Evolutionary conservation across 2,888 invertebrate genomes (phyloP).

Genomic region (Tetheella fluctuosa): DNA sequence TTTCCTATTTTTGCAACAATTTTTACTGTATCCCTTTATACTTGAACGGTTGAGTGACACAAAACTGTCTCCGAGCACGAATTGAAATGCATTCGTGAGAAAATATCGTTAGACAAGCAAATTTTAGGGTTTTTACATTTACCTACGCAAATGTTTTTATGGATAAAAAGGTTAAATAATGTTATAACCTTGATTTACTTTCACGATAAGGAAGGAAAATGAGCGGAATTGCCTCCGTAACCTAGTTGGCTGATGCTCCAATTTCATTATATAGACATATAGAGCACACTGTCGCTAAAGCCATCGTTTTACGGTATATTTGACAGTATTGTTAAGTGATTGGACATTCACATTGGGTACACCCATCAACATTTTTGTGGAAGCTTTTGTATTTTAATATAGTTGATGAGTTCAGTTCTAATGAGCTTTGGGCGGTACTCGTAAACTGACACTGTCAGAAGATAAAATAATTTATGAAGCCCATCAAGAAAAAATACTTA

Average conservation of each 20-base stretch:
- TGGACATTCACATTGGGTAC: neutral
- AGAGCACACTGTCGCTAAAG: neutral
- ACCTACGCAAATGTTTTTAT: neutral
- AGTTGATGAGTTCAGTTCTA: too few species aligned
- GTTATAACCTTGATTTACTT: constrained; percentile 9
- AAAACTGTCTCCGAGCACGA: constrained; percentile 37
- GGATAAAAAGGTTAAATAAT: constrained; percentile 9
- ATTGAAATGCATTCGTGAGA: constrained; percentile 32
- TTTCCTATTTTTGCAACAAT: neutral
- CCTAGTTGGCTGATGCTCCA: constrained; percentile 4
- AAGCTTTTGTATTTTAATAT: neutral
- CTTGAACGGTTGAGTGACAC: constrained; percentile 17
- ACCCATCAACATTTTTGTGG: neutral
- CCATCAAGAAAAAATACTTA: neutral
- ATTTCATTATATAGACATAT: constrained; percentile 5
- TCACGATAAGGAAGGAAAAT: constrained; percentile 1
- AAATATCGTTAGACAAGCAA: constrained; percentile 24
- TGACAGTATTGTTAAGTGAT: constrained; percentile 11
- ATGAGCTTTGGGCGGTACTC: too few species aligned
- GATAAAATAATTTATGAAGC: neutral
- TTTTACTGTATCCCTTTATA: neutral
- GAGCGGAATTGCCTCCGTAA: constrained; percentile 1
- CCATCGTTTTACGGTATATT: constrained; percentile 3
- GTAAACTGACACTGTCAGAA: too few species aligned
- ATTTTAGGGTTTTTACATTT: neutral